Conservation (phyloP, 2,113 vertebrate species). For the Tupaia tana region DNA sequence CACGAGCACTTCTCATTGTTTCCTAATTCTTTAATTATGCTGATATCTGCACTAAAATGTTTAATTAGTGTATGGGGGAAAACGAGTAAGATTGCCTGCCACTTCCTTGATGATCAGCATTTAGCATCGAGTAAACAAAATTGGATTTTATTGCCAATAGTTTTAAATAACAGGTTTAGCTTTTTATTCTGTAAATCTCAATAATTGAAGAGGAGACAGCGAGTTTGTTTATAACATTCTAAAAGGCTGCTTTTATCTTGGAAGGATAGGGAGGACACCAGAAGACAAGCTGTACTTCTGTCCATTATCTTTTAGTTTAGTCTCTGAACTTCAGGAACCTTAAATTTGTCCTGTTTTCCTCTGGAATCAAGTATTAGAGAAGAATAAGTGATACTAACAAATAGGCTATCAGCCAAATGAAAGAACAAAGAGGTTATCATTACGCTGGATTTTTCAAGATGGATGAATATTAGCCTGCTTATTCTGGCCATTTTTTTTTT, state of each 20-base stretch:
- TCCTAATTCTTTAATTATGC: conserved; percentile 86
- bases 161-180: conserved; percentile 59
- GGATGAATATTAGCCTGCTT: neutral
- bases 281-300: neutral
- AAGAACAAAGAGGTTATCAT: neutral
- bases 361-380: neutral
- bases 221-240: neutral
- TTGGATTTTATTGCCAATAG: conserved; percentile 64
- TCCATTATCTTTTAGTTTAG: neutral
- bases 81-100: conserved; percentile 67
- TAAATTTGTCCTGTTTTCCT: neutral
- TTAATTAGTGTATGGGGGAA: conserved; percentile 82
- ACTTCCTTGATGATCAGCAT: conserved; percentile 58
- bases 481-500: neutral
- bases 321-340: neutral
- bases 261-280: neutral
- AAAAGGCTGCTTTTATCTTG: conserved; percentile 32
- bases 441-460: neutral
- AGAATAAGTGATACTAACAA: neutral
- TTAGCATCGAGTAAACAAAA: conserved; percentile 75
- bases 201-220: conserved; percentile 38
- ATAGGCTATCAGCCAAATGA: neutral
- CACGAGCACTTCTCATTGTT: conserved; percentile 81
- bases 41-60: conserved; percentile 84
- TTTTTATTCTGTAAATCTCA: conserved; percentile 56